A percentile compares a stretch with the other conserved stretches of the same genome.
Evolutionary conservation across 2,888 invertebrate genomes (phyloP).

Genomic region (Xiphydria camelus): DNA sequence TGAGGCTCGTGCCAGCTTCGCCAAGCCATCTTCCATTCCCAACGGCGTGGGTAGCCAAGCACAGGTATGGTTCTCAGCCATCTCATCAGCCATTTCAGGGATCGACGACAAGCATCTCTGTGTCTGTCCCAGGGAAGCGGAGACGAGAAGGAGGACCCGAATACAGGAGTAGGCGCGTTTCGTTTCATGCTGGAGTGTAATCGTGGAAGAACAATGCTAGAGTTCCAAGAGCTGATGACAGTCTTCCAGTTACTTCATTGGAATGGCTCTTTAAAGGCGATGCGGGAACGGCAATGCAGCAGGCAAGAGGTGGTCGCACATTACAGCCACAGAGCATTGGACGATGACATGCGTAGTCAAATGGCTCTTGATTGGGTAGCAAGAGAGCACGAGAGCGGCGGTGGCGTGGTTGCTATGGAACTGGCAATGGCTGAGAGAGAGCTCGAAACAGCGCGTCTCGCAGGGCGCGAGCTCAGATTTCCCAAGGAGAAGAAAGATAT

Average conservation of each 20-base stretch:
- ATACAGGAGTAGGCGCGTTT: conserved; percentile 77
- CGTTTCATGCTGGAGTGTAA: conserved; percentile 69
- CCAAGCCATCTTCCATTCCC: conserved; percentile 45
- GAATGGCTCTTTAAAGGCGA: conserved; percentile 95
- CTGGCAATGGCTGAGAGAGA: conserved; percentile 84
- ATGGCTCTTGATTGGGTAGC: conserved; percentile 97
- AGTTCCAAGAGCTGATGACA: conserved; percentile 97
- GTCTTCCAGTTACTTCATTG: conserved; percentile 94
- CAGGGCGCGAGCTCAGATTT: conserved; percentile 88
- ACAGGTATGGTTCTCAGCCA: too few relatives aligned
- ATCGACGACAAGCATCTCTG: too few relatives aligned
- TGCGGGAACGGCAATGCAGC: conserved; percentile 93
- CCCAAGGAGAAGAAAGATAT: conserved; percentile 96
- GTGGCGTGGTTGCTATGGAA: conserved; percentile 78
- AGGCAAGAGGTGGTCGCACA: conserved; percentile 91
- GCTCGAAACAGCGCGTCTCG: conserved; percentile 80
- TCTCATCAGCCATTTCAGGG: too few relatives aligned
- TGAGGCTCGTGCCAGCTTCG: conserved; percentile 80
- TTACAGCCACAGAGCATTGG: conserved; percentile 88
- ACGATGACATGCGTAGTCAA: conserved; percentile 94
- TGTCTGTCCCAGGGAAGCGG: conserved; percentile 62
- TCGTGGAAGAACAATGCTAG: conserved; percentile 84
- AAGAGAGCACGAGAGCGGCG: conserved; percentile 71
- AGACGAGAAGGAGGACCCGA: conserved; percentile 60
- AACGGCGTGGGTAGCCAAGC: conserved; percentile 41